Evolutionary conservation across 2,797 vertebrate genomes (phyloP), one percentile per base, ranked within the genome.

Genomic region (Sebastes flavidus): DNA sequence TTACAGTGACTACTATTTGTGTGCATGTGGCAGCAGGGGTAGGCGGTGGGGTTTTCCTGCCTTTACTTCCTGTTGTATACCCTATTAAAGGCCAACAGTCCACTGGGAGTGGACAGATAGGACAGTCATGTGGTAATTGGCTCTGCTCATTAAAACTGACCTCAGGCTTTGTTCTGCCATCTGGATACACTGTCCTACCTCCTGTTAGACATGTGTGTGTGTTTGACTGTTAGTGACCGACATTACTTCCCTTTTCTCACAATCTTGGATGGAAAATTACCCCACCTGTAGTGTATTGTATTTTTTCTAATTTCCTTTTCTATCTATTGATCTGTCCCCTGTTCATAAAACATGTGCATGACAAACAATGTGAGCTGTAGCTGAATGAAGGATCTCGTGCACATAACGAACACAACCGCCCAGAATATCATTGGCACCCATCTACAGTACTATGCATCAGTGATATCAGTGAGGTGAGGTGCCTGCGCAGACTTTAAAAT

Each of bases 81-180:
- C 42, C 38, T 67, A 49, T 85, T 85, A 86, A 86, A 87, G 78
- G 79, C 59, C 32, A 66, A 65, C 85, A 81, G 86, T 82, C 81
- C 84, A 70, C 66, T 65, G 71, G 69, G 70, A 91, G 77, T 80
- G 77, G 78, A 86, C 79, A 83, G 77, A 88, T 36, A 82, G 73
- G 85, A 84, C 83, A 84, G 79, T 81, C 75, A 75, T 91, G 89
- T 84, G 88, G 82, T 91, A 90, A 93, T 93, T 93, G 92, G 88
- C 82, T 77, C 60, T 68, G 73, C 87, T 93, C 89, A 91, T 93
- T 94, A 94, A 91, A 90, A 85, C 63, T 80, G 78, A 91, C 84
- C 87, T 46, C 72, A 75, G 86, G 91, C 90, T 91, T 91, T 94
- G 89, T 92, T 91, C 78, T 88, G 75, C 93, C 91, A 94, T 94